Evolutionary conservation across 2,888 invertebrate species (phyloP), one percentile per base, ranked within the genome.

Genomic region (Lobophora halterata): DNA sequence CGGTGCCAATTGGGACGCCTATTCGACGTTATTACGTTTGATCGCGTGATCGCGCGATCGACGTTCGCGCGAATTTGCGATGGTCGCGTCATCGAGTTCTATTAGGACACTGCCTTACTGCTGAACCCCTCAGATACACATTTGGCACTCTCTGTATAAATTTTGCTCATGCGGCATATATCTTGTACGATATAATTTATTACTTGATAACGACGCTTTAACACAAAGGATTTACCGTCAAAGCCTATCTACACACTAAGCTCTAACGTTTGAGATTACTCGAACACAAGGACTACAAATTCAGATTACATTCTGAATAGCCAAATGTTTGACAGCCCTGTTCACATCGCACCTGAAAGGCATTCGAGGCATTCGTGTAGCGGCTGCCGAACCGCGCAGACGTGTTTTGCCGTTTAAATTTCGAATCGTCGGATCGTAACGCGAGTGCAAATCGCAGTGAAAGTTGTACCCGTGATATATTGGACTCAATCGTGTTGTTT

Each of bases 391-490:
- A 46, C 57, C 18, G 67, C 46, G 46, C 67, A 68, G 76, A 58
- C 74, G 76, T 46, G 65, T 51, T 30, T 10, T 7, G 12, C 14
- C 30, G 27, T 17, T 31, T 33, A 28, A 10, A 14, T 11, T 20
- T 7, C 13, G 37, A 13, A 21, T 20, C 11, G 14, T 12, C 11
- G 42, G 32, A 32, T 30, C 50, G 51, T 49, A n/a, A 45, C 74
- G 74, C 69, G 73, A 71, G 78, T 77, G 75, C 52, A 53, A 60
- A 53, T 54, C 44, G 46, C 53, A 66, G 72, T 75, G 76, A 63
- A 70, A 65, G 66, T 72, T 65, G 61, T 68, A 65, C 52, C 55
- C 67, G 77, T 79, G 77, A 70, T 77, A 70, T 72, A 75, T 71
- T 65, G 57, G 61, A 72, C 69, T 66, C 57, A 60, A 58, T 60